Conservation (phyloP, 2,888 invertebrate genomes). For the Sphaerophoria rueppellii region DNA sequence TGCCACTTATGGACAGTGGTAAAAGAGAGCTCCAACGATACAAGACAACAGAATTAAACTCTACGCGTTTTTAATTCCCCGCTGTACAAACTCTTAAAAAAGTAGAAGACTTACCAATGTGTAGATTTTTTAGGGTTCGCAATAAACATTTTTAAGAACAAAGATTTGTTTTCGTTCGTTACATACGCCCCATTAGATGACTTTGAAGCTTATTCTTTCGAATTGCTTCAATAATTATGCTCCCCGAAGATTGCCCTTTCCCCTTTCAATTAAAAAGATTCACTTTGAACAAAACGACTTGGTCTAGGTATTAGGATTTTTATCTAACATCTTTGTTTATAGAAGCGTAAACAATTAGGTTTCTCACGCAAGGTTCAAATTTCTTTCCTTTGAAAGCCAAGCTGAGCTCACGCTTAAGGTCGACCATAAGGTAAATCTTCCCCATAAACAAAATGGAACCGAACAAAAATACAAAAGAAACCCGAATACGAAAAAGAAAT, state of each 20-base stretch:
- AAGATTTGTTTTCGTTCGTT: no score
- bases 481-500: constrained; percentile 22
- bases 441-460: constrained; percentile 61
- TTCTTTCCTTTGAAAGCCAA: not conserved
- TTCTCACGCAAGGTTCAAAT: constrained; percentile 28
- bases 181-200: not conserved
- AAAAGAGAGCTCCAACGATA: no score
- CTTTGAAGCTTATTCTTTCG: not conserved
- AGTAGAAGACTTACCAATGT: no score
- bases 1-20: no score
- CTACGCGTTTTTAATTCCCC: no score
- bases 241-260: not conserved
- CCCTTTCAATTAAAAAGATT: constrained; percentile 23
- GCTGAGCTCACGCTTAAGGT: constrained; percentile 56
- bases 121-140: no score
- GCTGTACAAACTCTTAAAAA: no score
- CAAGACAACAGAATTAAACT: no score
- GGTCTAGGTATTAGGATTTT: constrained; percentile 3
- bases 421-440: constrained; percentile 68
- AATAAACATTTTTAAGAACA: no score
- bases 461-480: constrained; percentile 21
- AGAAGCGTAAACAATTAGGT: constrained; percentile 64
- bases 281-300: not conserved
- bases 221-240: not conserved
- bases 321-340: constrained; percentile 30